Percentiles rank a stretch among this genome's conserved stretches.
Conservation (phyloP, 1,140 invertebrate species). For the Phocides pigmalion region DNA sequence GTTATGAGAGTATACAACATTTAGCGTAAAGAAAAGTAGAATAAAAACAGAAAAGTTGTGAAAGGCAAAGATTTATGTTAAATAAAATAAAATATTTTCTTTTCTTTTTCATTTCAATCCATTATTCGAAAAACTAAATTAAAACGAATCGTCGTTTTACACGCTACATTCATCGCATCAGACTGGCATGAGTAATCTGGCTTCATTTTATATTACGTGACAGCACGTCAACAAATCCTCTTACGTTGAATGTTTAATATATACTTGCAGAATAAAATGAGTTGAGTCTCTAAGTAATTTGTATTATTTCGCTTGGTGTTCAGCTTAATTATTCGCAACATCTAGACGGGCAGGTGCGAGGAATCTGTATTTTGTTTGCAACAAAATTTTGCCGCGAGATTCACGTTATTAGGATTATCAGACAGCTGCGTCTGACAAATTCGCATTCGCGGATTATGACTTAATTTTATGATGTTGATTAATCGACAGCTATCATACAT, state of each 20-base stretch:
- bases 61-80: too few relatives aligned
- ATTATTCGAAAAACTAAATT: too few relatives aligned
- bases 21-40: too few relatives aligned
- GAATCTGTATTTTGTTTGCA: constrained; percentile 80
- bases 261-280: constrained; percentile 15
- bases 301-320: constrained; percentile 67
- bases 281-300: constrained; percentile 58
- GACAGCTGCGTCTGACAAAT: constrained; percentile 62
- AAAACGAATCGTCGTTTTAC: too few relatives aligned
- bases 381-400: constrained; percentile 69
- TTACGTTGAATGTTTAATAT: constrained; percentile 18
- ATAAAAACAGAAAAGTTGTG: too few relatives aligned
- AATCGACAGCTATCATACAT: background rate
- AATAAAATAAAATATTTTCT: too few relatives aligned
- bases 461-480: constrained; percentile 30
- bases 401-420: constrained; percentile 59
- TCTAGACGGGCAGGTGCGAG: constrained; percentile 71
- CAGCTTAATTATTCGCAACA: constrained; percentile 65
- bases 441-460: constrained; percentile 59
- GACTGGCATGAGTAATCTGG: too few relatives aligned
- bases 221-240: constrained; percentile 18
- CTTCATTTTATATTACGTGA: constrained; percentile 5
- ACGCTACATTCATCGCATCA: too few relatives aligned
- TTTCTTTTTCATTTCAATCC: too few relatives aligned
- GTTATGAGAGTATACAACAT: too few relatives aligned